Percentiles rank a stretch among this genome's conserved stretches.
These are phyloP conservation scores for Pitangus sulphuratus DNA, from an alignment of 2,797 vertebrate species.

Conservation along the genomic window DNA sequence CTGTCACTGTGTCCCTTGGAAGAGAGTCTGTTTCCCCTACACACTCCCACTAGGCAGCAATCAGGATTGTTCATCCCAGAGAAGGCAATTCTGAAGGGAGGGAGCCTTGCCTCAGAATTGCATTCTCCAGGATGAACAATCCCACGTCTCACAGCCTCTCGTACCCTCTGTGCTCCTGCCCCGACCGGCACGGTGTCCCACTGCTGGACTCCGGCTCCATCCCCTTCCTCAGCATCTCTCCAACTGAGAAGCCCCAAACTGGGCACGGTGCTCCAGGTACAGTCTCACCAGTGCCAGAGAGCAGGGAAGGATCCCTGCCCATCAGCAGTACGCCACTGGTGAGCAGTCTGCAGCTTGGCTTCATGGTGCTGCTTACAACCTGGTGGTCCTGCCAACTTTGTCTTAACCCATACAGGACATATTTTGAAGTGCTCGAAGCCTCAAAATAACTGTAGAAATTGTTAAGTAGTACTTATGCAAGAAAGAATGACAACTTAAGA, in stretches of 20 bases:
- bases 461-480: not conserved
- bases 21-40: not conserved
- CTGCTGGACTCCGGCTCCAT: fast-evolving
- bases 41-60: not conserved
- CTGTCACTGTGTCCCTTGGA: not conserved
- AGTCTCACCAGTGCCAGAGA: not conserved
- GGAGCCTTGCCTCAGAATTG: not conserved
- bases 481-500: not conserved
- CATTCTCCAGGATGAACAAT: not conserved
- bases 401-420: not conserved
- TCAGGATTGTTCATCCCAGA: too few relatives aligned
- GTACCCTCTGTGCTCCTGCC: not conserved
- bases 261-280: too few relatives aligned
- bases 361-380: not conserved
- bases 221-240: not conserved
- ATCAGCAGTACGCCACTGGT: not conserved
- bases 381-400: not conserved
- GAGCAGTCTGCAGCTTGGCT: not conserved
- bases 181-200: not conserved
- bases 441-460: not conserved
- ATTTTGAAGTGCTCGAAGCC: not conserved
- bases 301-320: not conserved
- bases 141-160: not conserved
- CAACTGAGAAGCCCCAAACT: not conserved
- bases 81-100: too few relatives aligned